Percentiles rank a stretch among this genome's conserved stretches.
Evolutionary conservation across 2,113 vertebrate species (phyloP).

Genomic region (Oncorhynchus tshawytscha): DNA sequence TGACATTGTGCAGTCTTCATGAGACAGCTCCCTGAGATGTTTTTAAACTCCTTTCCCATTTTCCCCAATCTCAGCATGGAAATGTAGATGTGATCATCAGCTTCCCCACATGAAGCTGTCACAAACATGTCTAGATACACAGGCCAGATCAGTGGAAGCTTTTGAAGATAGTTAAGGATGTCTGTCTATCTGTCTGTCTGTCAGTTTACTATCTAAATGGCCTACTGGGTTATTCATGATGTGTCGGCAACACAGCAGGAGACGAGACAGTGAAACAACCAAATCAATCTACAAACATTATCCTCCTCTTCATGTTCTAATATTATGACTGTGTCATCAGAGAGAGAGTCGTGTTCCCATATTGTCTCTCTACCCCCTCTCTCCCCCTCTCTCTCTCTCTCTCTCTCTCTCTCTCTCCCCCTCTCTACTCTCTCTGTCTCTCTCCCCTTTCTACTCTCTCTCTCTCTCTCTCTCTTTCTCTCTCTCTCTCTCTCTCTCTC

Average conservation of each 20-base stretch:
- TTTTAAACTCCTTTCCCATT: neutral
- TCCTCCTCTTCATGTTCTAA: constrained; percentile 22
- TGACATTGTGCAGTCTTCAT: constrained; percentile 23
- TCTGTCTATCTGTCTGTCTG: constrained; percentile 30
- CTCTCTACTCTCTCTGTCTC: too few relatives aligned
- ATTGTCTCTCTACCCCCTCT: neutral
- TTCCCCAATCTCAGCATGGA: neutral
- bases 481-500: too few relatives aligned
- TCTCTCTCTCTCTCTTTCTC: too few relatives aligned
- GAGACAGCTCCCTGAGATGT: too few relatives aligned
- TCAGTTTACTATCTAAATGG: constrained; percentile 26
- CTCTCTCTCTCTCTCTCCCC: too few relatives aligned
- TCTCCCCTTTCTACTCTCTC: too few relatives aligned
- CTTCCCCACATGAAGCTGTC: constrained; percentile 34
- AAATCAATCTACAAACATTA: constrained; percentile 29
- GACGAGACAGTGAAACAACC: neutral
- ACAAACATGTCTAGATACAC: neutral
- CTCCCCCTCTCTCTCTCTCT: too few relatives aligned
- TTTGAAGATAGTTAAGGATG: constrained; percentile 7
- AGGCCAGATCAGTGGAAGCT: neutral
- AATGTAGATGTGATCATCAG: constrained; percentile 32
- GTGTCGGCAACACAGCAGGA: neutral
- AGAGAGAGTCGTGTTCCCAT: neutral
- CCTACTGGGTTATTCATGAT: constrained; percentile 14
- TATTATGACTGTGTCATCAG: neutral